Evolutionary conservation across 2,797 vertebrate genomes (phyloP), one percentile per base, ranked within the genome.

Genomic region (Dryobates pubescens): DNA sequence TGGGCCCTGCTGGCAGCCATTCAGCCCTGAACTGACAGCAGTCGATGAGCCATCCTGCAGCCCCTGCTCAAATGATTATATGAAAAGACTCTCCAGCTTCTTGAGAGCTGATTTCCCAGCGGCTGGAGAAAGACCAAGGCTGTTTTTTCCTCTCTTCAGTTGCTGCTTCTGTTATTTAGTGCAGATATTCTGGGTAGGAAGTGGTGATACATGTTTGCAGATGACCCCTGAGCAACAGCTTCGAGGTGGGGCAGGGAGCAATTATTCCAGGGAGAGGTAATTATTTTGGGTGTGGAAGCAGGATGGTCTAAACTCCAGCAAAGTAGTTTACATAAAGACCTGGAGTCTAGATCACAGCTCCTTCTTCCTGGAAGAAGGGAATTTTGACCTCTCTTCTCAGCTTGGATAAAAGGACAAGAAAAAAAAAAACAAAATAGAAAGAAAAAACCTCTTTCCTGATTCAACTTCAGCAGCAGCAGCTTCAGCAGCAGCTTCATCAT

Each of bases 1-100:
- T 8, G 3, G 16, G 2, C 2, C 8, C 29, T 65, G 30, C 34
- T 49, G 32, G 36, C 10, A 82, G 38, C n/a, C 0, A 0, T 29
- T 76, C 38, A 20, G 79, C 14, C 51, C 17, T 16, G 13, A 53
- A 86, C 17, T 19, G 17, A 20, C 0, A 0, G 4, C 29, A n/a
- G 17, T 6, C 10, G 2, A 15, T 65, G 22, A 15, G 27, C 23
- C 24, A 13, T 20, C 26, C 58, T 77, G 71, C 76, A 73, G 36
- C 22, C 14, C 29, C 43, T 61, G 8, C 26, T 29, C 32, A 38
- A 49, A 59, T 29, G 7, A 30, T 13, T 13, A 12, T 23, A 62
- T 23, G 45, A 81, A 81, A 8, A 34, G 32, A 56, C 26, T 18
- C 29, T 27, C 15, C 49, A 72, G 43, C 53, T 84, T 62, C 62